Evolutionary conservation across 1,140 invertebrate genomes (phyloP).

Genomic region (Oryzaephilus surinamensis): DNA sequence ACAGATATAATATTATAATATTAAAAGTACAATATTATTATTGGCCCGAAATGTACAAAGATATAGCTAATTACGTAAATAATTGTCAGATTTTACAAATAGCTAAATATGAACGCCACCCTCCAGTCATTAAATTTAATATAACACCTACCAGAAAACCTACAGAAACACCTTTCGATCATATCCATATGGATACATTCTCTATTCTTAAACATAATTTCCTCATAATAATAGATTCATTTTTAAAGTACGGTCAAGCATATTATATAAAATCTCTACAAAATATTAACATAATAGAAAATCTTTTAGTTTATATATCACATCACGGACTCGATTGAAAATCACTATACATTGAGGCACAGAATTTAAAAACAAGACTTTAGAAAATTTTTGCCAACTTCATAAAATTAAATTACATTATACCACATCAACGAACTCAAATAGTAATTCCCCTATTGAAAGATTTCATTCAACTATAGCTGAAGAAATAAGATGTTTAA

Average conservation of each 20-base stretch:
- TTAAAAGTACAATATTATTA: conserved; percentile 11
- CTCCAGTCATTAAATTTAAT: conserved; percentile 12
- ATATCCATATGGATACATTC: too few species aligned
- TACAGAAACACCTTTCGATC: too few species aligned
- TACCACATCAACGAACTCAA: conserved; percentile 7
- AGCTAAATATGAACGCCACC: conserved; percentile 17
- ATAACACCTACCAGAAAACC: conserved; percentile 12
- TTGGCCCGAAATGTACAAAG: too few species aligned
- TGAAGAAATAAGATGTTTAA: too few species aligned
- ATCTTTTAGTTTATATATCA: too few species aligned
- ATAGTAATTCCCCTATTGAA: too few species aligned
- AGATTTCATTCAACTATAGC: too few species aligned
- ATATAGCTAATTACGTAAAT: too few species aligned
- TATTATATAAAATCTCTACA: conserved; percentile 16
- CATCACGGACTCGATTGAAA: conserved; percentile 9
- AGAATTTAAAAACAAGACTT: conserved; percentile 18
- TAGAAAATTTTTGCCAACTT: too few species aligned
- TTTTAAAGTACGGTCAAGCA: conserved; percentile 24
- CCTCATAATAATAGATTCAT: conserved; percentile 27
- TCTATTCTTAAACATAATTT: too few species aligned
- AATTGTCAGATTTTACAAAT: conserved; percentile 17
- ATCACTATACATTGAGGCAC: conserved; percentile 12
- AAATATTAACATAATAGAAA: conserved; percentile 5
- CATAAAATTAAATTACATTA: conserved; percentile 12
- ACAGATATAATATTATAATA: conserved; percentile 11